phyloP scores from a whole-genome alignment of 1,140 invertebrate genomes.

The Macrostomum lignano region DNA sequence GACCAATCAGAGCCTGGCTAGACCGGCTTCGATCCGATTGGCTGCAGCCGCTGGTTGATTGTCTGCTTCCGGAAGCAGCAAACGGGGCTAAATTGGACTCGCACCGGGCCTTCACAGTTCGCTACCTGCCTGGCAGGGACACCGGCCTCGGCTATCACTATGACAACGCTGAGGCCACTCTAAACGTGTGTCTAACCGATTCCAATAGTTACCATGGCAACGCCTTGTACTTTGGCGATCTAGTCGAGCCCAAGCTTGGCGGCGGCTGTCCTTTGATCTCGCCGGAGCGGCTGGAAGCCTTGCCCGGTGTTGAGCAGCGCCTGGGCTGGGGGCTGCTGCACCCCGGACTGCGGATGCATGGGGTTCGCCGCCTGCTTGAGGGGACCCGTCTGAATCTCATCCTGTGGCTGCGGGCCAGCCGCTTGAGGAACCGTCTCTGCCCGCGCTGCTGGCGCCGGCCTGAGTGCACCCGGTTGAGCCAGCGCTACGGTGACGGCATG shows the following conservation, averaged over 20 bases:
- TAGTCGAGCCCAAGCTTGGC: conserved; percentile 9
- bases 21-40: too few relatives aligned
- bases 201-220: conserved; percentile 21
- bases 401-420: too few relatives aligned
- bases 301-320: conserved; percentile 12
- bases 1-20: too few relatives aligned
- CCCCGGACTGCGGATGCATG: conserved; percentile 25
- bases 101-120: conserved; percentile 28
- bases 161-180: conserved; percentile 30
- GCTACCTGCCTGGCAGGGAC: conserved; percentile 20
- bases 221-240: conserved; percentile 23
- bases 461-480: too few relatives aligned
- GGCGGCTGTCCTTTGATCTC: conserved; percentile 4
- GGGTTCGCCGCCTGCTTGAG: too few relatives aligned
- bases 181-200: conserved; percentile 25
- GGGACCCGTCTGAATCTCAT: too few relatives aligned
- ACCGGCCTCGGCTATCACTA: conserved; percentile 25
- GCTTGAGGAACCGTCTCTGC: too few relatives aligned
- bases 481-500: too few relatives aligned
- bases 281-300: neutral
- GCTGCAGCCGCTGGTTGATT: too few relatives aligned
- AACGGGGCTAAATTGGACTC: conserved; percentile 23
- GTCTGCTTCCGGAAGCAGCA: too few relatives aligned
- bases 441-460: too few relatives aligned
- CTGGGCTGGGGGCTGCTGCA: conserved; percentile 20